Evolutionary conservation across 2,113 vertebrate genomes (phyloP), one percentile per base, ranked within the genome.

Genomic region (Typhlomys cinereus): DNA sequence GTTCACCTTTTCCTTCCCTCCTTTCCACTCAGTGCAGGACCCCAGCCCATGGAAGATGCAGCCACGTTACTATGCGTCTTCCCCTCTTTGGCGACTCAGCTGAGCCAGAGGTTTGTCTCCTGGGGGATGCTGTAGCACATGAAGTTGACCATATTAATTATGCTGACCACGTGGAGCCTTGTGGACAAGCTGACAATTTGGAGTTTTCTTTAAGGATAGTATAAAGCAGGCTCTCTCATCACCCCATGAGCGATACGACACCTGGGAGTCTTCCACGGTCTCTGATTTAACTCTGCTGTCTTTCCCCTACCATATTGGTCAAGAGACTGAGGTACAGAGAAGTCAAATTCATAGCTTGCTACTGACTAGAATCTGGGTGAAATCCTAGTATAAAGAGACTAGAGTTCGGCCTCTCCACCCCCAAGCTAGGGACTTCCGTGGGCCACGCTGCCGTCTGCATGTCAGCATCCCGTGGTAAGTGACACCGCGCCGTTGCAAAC

Each of bases 271-370:
- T 76, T 59, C 15, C n/a, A 59, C 17, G 67, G n/a, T 70, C 79
- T 88, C 75, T 83, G 34, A 69, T 34, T 83, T 59, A 78, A 67
- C 5, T 57, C 4, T 52, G 1, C 23, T 21, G 3, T 90, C 75
- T 88, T 69, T 71, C 31, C 44, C 44, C n/a, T 61, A 79, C 59
- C 46, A 13, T 34, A 39, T 23, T 50, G 39, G 70, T 74, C 34
- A 76, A 52, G 76, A 90, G 85, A 82, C 52, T 9, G 27, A 71
- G 83, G 41, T 15, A 46, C 64, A 86, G 79, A 92, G 50, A 91
- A 83, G 85, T 89, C 41, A 82, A 85, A 36, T 74, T 41, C n/a
- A 76, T 54, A 48, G 50, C 31, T 81, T 94, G 29, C 39, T 69
- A 46, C 61, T 62, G 76, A 73, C 17, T 50, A 44, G n/a, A 80